Conservation (phyloP, 2,113 vertebrate genomes). For the Sylvilagus bachmani region DNA sequence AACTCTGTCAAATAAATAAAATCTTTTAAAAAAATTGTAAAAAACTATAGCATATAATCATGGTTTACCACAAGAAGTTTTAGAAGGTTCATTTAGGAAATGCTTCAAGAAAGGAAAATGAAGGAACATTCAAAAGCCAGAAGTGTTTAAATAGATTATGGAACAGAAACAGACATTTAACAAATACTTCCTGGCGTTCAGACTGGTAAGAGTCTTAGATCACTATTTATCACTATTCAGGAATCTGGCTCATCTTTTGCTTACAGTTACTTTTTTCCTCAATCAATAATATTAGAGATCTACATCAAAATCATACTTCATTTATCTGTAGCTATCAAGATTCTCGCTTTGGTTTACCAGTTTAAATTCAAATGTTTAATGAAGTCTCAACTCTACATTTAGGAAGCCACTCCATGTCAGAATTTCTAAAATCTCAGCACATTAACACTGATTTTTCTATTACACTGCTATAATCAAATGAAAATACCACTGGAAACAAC, state of each 20-base stretch:
- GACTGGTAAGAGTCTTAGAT: conserved; percentile 35
- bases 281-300: conserved; percentile 30
- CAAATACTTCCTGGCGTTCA: conserved; percentile 43
- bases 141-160: conserved; percentile 44
- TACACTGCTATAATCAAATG: conserved; percentile 34
- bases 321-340: conserved; percentile 47
- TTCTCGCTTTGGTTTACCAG: conserved; percentile 15
- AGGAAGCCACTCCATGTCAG: neutral
- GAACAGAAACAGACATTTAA: conserved; percentile 61
- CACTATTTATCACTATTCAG: conserved; percentile 27
- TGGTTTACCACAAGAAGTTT: neutral
- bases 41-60: conserved; percentile 47
- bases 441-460: conserved; percentile 37
- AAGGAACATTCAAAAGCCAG: conserved; percentile 34
- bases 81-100: conserved; percentile 51
- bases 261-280: conserved; percentile 5
- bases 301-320: conserved; percentile 42
- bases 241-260: neutral
- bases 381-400: conserved; percentile 32
- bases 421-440: conserved; percentile 47
- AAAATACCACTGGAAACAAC: neutral
- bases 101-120: conserved; percentile 41
- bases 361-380: conserved; percentile 60
- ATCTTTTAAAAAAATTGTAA: too few relatives aligned
- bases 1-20: too few relatives aligned